Base-by-base conservation (phyloP, 2,113 vertebrate genomes). In the Ailuropoda melanoleuca region DNA sequence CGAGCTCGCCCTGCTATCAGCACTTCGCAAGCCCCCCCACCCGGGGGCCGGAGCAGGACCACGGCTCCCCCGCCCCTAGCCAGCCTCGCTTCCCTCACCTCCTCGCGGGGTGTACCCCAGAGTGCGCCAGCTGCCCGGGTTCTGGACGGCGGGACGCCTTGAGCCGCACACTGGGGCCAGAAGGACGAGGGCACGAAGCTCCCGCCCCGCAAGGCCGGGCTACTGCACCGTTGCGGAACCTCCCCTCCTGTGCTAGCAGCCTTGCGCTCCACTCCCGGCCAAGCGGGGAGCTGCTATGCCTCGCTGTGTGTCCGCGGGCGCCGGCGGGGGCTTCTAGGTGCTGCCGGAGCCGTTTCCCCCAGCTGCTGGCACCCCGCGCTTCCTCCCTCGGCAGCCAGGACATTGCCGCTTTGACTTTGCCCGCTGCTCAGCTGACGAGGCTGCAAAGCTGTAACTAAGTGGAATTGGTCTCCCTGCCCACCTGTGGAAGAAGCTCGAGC, bases 401-500 rank as follows among this genome's bases (percentile, higher is more conserved):
- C 86, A 72, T 77, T 82, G 92, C 88, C 12, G 48, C 86, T 82
- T 74, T 12, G 74, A 64, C 88, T 68, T 19, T 60, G 92, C 86
- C 74, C 24, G 77, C 95, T 9, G 90, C 72, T 56, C 89, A 14
- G 48, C 88, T 21, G 60, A 56, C 2, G 23, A 39, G 89, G 82
- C 92, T 90, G 95, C 94, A 43, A 68, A 85, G 68, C 93, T 74
- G 83, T 70, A 46, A 60, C 86, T 48, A 7, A 58, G 72, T 64
- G 92, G 90, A 87, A 80, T 11, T 84, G 96, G 91, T 93, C 74
- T 92, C 37, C 23, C 93, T 92, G 94, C 90, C 97, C 98, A 98
- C 98, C 98, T 98, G 98, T 98, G 97, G 97, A 95, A 93, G 95
- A 64, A 94, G 84, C 97, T 94, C 72, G 14, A 26, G 85, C 90